phyloP scores from a whole-genome alignment of 1,140 invertebrate species.

The Trachelipus rathkii region DNA sequence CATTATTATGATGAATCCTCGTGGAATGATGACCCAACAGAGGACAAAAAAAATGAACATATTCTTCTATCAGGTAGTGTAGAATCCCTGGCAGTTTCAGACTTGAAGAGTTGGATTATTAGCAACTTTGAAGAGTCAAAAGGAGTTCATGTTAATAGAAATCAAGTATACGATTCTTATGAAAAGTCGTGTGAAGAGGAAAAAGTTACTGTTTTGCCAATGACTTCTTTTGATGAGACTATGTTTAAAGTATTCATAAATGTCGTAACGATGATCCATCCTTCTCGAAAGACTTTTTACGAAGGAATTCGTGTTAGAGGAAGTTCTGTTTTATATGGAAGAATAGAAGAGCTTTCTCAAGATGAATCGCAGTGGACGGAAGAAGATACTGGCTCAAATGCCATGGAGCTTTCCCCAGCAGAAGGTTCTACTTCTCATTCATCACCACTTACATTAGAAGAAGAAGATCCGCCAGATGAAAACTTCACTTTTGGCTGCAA shows the following conservation, averaged over 20 bases:
- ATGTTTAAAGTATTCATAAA: conserved; percentile 33
- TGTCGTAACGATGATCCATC: conserved; percentile 33
- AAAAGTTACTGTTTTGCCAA: conserved; percentile 23
- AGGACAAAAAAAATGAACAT: conserved; percentile 9
- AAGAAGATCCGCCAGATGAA: conserved; percentile 31
- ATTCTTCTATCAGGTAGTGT: not conserved
- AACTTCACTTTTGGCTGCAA: conserved; percentile 28
- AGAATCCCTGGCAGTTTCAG: conserved; percentile 20
- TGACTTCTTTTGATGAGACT: conserved; percentile 30
- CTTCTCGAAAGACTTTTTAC: conserved; percentile 31
- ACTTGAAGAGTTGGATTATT: conserved; percentile 27
- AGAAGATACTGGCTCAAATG: conserved; percentile 10
- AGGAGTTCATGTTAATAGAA: conserved; percentile 36
- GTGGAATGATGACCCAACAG: conserved; percentile 27
- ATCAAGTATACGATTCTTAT: conserved; percentile 38
- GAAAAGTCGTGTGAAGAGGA: conserved; percentile 26
- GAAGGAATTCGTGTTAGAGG: conserved; percentile 33
- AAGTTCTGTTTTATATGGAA: conserved; percentile 31
- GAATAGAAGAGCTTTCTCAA: conserved; percentile 33
- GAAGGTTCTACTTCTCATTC: conserved; percentile 25
- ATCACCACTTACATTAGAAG: conserved; percentile 37
- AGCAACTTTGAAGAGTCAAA: conserved; percentile 27
- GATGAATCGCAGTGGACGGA: conserved; percentile 10
- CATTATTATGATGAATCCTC: conserved; percentile 36
- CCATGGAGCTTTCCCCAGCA: conserved; percentile 37